Base-by-base conservation (phyloP, 2,888 invertebrate genomes). In the Himalopsyche anomala region DNA sequence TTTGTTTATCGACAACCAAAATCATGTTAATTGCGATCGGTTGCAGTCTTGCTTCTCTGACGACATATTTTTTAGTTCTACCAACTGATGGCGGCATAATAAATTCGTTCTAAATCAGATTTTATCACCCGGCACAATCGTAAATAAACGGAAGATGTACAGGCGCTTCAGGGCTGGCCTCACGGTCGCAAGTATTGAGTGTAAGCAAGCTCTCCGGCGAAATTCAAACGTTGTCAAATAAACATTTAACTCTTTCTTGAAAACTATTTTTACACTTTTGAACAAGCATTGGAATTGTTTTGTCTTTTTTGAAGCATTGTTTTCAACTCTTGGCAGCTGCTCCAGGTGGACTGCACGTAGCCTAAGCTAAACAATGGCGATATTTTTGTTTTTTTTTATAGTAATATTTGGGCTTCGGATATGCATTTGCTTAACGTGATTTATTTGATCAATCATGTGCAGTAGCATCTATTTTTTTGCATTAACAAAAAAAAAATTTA, bases 41-140 rank as follows among this genome's bases (percentile, higher is more conserved):
- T 62, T 62, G 62, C 62, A 62, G 62, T 62, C 62, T 62, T 62
- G 28, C 62, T 62, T 19, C 62, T n/a, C 8, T 28, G 62, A 62
- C 62, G 62, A 62, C 62, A 62, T 62, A 62, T 62, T 62, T 62
- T 62, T 62, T 62, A 62, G 19, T 62, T 11, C 19, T 19, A n/a
- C 62, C 62, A 62, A n/a, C 5, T 11, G 62, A 62, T 62, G n/a
- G 28, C 62, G 62, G 62, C 62, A 62, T 62, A 62, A 62, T 62
- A 62, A 62, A 62, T 62, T 62, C 62, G 28, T 62, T 62, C 62
- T 62, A 62, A 62, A 62, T 62, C 62, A 62, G 62, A 62, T 62
- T 62, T 62, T 62, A 62, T 62, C 62, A 28, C 62, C 62, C 62
- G 11, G 19, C 28, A 11, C 62, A 28, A 28, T 62, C 62, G 62